A percentile compares a stretch with the other conserved stretches of the same genome.
Conservation (phyloP, 2,797 vertebrate genomes). For the Gila robusta region DNA sequence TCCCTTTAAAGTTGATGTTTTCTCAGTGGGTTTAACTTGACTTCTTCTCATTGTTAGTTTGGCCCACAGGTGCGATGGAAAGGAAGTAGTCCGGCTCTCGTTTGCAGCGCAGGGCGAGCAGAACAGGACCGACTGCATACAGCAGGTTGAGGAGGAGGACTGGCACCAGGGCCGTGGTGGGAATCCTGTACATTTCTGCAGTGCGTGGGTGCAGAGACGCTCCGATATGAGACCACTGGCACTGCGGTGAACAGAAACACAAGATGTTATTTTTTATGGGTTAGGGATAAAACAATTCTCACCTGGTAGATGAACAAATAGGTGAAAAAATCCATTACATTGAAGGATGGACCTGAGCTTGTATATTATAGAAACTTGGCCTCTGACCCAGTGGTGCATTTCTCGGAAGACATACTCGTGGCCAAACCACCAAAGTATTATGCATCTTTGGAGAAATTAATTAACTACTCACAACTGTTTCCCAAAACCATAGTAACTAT, state of each 20-base stretch:
- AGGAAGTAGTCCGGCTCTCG: constrained; percentile 83
- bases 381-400: not conserved
- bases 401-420: not conserved
- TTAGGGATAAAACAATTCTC: not conserved
- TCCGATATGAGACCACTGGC: constrained; percentile 88
- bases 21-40: constrained; percentile 8
- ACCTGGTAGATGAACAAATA: not conserved
- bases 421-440: not conserved
- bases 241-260: constrained; percentile 72
- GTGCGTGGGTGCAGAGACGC: constrained; percentile 87
- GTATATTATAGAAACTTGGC: not conserved
- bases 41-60: constrained; percentile 78
- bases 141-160: constrained; percentile 82
- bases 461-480: not conserved
- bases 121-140: constrained; percentile 78
- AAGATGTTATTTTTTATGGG: not conserved
- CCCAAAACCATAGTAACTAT: no score
- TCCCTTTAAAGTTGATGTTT: not conserved
- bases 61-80: constrained; percentile 37
- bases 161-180: constrained; percentile 74
- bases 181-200: constrained; percentile 85
- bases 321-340: not conserved
- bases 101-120: constrained; percentile 84
- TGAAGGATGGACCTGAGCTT: not conserved
- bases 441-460: not conserved